Percentiles rank a stretch among this genome's conserved stretches.
Conservation (phyloP, 2,888 invertebrate genomes). For the Drosophila paramelanica region DNA sequence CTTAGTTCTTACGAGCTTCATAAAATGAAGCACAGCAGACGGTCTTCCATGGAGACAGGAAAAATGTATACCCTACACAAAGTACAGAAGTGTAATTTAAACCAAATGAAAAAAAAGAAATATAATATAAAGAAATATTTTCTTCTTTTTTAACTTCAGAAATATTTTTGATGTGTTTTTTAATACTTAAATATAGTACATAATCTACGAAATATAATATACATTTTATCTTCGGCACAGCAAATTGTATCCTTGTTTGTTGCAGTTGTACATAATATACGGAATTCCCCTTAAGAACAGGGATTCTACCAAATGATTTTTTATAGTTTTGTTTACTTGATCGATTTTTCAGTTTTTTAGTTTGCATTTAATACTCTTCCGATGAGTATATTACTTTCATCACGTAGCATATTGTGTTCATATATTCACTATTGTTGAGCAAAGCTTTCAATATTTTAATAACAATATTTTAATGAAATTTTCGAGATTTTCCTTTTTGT, state of each 20-base stretch:
- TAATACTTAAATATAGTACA: too few species aligned
- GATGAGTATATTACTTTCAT: background rate
- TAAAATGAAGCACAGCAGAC: slow-evolving; percentile 24
- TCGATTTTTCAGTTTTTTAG: slow-evolving; percentile 57
- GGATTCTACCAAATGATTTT: slow-evolving; percentile 58
- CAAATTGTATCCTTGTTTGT: background rate
- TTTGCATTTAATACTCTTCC: slow-evolving; percentile 6
- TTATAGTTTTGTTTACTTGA: slow-evolving; percentile 64
- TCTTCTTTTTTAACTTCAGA: too few species aligned
- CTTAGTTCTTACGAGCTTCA: slow-evolving; percentile 59
- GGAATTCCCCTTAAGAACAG: slow-evolving; percentile 28
- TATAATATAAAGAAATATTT: background rate
- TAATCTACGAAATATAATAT: too few species aligned
- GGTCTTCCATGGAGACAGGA: background rate
- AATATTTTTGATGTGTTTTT: too few species aligned
- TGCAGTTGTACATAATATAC: background rate
- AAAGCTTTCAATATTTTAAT: too few species aligned
- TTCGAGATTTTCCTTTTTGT: too few species aligned
- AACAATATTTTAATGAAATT: too few species aligned
- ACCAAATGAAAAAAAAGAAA: background rate
- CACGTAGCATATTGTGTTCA: background rate
- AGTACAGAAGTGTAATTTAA: background rate
- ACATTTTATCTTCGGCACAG: too few species aligned
- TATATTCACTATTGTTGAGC: too few species aligned
- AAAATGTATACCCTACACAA: slow-evolving; percentile 28